Base-by-base conservation (phyloP, 2,113 vertebrate species). In the Pogona vitticeps region DNA sequence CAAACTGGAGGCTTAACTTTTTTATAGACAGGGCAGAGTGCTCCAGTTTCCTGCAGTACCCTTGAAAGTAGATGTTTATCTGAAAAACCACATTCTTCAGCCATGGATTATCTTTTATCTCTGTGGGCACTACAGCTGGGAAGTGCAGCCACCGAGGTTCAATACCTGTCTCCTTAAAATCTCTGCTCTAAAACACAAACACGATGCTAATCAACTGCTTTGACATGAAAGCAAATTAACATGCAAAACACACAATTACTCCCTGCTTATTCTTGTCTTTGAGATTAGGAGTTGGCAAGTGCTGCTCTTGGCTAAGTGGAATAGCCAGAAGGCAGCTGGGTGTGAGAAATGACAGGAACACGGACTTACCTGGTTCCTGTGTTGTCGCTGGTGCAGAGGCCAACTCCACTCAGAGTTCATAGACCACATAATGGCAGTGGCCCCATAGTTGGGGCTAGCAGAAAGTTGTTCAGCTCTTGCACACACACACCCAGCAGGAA, bases 101-200 rank as follows among this genome's bases (percentile, higher is more conserved):
- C 68, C 85, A 93, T 82, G 75, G 23, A 89, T 91, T 93, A 91
- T 91, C 68, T 93, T 95, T 84, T 90, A 88, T 90, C 80, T 94
- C 63, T 82, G 89, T 90, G 78, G 91, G 79, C 17, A 40, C 89
- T 92, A 85, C 72, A 92, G 38, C 46, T 92, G 58, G 46, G 33
- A 80, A 87, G 52, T 70, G 2, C 88, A 92, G 84, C 42, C 72
- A 76, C 8, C 88, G 90, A 95, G 85, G 78, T 76, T 90, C 89
- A 82, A 38, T 88, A 90, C 92, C 93, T 93, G 59, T 92, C 88
- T 92, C 91, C 80, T 90, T 90, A 90, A 67, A 26, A 86, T 59
- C 73, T 92, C 18, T 87, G 63, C 88, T 76, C 52, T 82, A 87
- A 65, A 92, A 71, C 26, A 91, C 90, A 89, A 78, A 65, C 15